Evolutionary conservation across 2,888 invertebrate species (phyloP).

Genomic region (Catocala sponsa): DNA sequence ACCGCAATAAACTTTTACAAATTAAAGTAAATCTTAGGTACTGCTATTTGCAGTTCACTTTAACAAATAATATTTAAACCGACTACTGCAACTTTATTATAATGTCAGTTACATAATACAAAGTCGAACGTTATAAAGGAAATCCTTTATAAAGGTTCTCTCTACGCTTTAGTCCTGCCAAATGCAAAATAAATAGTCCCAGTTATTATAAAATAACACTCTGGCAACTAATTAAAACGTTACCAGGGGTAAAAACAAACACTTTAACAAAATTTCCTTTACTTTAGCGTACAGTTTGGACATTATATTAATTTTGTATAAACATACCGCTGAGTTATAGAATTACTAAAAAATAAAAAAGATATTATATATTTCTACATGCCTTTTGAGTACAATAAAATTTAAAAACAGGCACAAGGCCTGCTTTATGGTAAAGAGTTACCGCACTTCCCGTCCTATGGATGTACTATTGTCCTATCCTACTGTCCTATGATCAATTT

Average conservation of each 20-base stretch:
- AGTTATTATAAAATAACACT: constrained; percentile 39
- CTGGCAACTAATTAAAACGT: constrained; percentile 34
- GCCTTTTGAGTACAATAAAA: no score
- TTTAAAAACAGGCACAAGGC: no score
- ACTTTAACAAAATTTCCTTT: constrained; percentile 18
- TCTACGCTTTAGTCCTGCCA: constrained; percentile 10
- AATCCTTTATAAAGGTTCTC: constrained; percentile 7
- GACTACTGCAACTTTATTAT: neutral
- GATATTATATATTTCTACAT: no score
- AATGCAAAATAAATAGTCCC: constrained; percentile 35
- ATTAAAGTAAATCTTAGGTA: neutral
- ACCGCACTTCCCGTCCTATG: no score
- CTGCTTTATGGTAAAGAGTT: no score
- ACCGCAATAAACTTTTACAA: neutral
- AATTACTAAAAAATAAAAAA: no score
- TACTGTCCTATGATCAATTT: no score
- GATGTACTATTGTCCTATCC: no score
- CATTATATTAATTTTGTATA: neutral
- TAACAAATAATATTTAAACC: neutral
- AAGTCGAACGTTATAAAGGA: constrained; percentile 1
- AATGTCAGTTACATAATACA: neutral
- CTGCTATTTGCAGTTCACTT: neutral
- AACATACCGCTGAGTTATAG: no score
- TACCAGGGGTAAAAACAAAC: constrained; percentile 29
- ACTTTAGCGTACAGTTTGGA: neutral